Base-by-base conservation (phyloP, 2,888 invertebrate genomes). In the Neoaliturus tenellus region DNA sequence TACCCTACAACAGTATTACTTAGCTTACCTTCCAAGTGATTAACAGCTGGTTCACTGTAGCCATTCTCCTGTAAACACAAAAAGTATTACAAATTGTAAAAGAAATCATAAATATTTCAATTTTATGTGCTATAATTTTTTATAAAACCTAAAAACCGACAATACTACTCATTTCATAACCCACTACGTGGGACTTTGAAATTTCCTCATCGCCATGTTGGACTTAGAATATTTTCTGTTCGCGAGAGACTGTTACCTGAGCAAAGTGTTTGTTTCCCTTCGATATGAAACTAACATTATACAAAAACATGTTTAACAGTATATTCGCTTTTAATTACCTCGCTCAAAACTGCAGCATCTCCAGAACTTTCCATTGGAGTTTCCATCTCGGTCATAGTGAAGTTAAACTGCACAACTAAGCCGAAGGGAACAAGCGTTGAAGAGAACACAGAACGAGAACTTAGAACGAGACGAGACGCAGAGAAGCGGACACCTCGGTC, bases 191-290 rank as follows among this genome's bases (percentile, higher is more conserved):
- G 85, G 84, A 85, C 85, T 85, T 85, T 82, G 85, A 85, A 85
- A 81, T 80, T 85, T 82, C 44, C 82, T 41, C 80, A 39, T 94
- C 96, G 96, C 96, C 96, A 96, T 96, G 95, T 95, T 95, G 94
- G 95, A 95, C 95, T 95, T 95, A 93, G 93, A 93, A 93, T 93
- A 93, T 91, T 93, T 93, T 92, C 23, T 0, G 6, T 14, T 23
- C 20, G 23, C 23, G 90, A 84, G 83, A 82, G 41, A 67, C 51
- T 51, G 82, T 23, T 33, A 35, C 55, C 80, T 17, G 31, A 28
- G 14, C 10, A 62, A 51, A 8, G 14, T 31, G 2, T 14, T 14
- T 28, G 31, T 8, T 62, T 62, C 28, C 28, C 12, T 55, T 55
- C 4, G 23, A 2, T 55, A n/a, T n/a, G n/a, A n/a, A 55, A 25